These are phyloP conservation scores for Scortum barcoo DNA, from an alignment of 2,113 vertebrate genomes.

Conservation along the genomic window DNA sequence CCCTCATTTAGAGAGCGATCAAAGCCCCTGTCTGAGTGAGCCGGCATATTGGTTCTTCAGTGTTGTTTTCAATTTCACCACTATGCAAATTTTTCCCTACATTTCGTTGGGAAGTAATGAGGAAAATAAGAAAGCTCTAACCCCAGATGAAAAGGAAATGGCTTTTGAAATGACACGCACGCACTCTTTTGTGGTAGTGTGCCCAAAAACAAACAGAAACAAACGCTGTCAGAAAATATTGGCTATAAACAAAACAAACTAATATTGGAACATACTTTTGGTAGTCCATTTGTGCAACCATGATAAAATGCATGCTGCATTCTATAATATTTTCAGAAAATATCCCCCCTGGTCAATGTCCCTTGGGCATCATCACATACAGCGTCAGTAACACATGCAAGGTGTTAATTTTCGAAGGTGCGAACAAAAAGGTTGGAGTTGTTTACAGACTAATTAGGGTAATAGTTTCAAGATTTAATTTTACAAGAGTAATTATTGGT, in stretches of 20 bases:
- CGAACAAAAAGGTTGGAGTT: neutral
- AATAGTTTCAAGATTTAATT: neutral
- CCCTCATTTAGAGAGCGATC: constrained; percentile 66
- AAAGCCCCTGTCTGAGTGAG: constrained; percentile 66
- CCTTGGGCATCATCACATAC: neutral
- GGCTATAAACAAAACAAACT: constrained; percentile 27
- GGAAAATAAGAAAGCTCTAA: constrained; percentile 73
- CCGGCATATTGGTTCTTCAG: constrained; percentile 54
- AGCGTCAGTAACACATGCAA: neutral
- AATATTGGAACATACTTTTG: constrained; percentile 5
- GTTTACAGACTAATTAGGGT: neutral
- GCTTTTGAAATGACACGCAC: constrained; percentile 60
- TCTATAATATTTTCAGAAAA: neutral
- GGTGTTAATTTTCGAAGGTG: neutral
- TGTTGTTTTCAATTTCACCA: constrained; percentile 78
- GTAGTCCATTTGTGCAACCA: constrained; percentile 6
- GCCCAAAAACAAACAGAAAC: constrained; percentile 30
- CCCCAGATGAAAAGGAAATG: constrained; percentile 75
- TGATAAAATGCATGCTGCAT: constrained; percentile 18
- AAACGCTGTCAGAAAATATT: constrained; percentile 25
- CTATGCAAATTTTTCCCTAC: constrained; percentile 73
- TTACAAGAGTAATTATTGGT: neutral
- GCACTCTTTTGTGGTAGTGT: constrained; percentile 24
- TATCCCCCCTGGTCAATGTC: neutral
- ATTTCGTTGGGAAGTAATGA: constrained; percentile 77